Conservation (phyloP, 2,888 invertebrate genomes). For the Ochropleura leucogaster region DNA sequence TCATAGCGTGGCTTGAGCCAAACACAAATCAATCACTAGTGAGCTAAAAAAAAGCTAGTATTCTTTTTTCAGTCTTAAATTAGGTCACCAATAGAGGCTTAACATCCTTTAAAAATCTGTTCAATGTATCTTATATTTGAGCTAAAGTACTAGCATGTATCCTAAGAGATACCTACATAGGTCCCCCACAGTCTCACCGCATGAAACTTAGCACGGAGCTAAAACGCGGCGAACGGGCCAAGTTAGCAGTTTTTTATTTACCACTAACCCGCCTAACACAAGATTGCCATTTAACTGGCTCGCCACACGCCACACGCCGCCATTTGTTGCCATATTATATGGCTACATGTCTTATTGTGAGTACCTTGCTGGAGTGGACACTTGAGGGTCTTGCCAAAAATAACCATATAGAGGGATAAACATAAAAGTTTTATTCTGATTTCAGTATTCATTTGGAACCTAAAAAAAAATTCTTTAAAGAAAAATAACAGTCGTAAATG, state of each 20-base stretch:
- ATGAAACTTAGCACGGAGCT: conserved; percentile 48
- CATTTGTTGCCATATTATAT: conserved; percentile 66
- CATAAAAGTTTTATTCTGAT: not conserved
- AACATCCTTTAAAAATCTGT: not conserved
- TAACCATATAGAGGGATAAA: conserved; percentile 19
- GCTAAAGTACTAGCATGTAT: not conserved
- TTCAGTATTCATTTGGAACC: not conserved
- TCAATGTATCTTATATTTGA: not conserved
- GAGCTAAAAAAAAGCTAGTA: not conserved
- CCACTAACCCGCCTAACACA: conserved; percentile 71
- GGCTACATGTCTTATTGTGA: conserved; percentile 50
- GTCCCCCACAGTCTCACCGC: conserved; percentile 52
- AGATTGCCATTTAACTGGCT: conserved; percentile 80
- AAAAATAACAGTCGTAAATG: not conserved
- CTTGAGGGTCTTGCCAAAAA: conserved; percentile 31
- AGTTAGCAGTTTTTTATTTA: conserved; percentile 72
- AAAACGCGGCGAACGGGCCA: conserved; percentile 39
- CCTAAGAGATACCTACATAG: conserved; percentile 37
- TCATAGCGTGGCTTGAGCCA: not conserved
- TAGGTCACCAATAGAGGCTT: not conserved
- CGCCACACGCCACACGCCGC: conserved; percentile 76
- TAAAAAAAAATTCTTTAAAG: not conserved
- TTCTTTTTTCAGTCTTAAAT: not conserved
- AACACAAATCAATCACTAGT: not conserved
- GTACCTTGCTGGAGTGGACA: conserved; percentile 48